Evolutionary conservation across 2,797 vertebrate genomes (phyloP).

Genomic region (Sebastes trivittatus): DNA sequence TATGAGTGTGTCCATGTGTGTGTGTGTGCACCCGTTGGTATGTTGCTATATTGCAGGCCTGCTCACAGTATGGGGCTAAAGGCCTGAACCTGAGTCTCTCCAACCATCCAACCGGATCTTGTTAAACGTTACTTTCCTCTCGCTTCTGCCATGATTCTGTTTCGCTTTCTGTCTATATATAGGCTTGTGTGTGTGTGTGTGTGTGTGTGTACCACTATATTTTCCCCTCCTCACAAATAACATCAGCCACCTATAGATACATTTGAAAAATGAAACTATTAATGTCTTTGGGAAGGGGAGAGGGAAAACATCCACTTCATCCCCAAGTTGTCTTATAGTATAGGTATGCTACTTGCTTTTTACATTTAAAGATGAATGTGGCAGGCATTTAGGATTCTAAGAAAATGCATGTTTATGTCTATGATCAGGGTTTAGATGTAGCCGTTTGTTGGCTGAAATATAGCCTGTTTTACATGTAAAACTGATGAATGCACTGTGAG

Average conservation of each 20-base stretch:
- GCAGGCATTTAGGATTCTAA: not conserved
- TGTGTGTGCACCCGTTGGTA: not conserved
- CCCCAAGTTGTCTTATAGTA: not conserved
- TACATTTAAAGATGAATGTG: not conserved
- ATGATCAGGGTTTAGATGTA: not conserved
- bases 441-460: not conserved
- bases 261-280: not conserved
- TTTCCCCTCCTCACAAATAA: not conserved
- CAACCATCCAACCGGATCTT: not conserved
- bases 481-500: not conserved
- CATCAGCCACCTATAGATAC: not conserved
- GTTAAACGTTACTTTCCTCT: slow-evolving; percentile 11
- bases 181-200: not conserved
- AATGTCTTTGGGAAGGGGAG: not conserved
- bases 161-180: not conserved
- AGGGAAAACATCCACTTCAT: not conserved
- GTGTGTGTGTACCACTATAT: not conserved
- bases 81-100: slow-evolving; percentile 5
- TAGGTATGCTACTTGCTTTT: not conserved
- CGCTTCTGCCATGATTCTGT: not conserved
- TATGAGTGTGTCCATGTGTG: not conserved
- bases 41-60: slow-evolving; percentile 4
- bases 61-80: slow-evolving; percentile 32
- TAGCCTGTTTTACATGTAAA: not conserved
- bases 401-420: not conserved